phyloP scores from a whole-genome alignment of 1,140 invertebrate genomes.

The Kradibia gibbosae region DNA sequence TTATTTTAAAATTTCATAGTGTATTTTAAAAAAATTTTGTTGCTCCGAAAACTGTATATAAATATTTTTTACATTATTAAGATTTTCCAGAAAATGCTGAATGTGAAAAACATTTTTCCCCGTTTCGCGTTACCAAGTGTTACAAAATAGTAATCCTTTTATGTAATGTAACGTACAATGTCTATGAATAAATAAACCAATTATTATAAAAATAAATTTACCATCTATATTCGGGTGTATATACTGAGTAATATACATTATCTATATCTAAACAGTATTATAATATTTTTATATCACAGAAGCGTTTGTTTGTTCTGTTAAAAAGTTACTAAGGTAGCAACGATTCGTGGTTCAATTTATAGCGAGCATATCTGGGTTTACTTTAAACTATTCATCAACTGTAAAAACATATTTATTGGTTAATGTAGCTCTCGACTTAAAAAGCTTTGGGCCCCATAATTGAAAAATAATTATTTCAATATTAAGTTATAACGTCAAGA shows the following conservation, averaged over 20 bases:
- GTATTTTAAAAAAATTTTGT: not conserved
- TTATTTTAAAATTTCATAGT: not conserved
- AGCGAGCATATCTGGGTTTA: not conserved
- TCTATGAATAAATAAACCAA: too few species aligned
- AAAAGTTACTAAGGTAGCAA: not conserved
- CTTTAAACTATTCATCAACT: not conserved
- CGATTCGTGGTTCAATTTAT: not conserved
- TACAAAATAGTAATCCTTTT: too few species aligned
- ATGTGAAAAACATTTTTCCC: not conserved
- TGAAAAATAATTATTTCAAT: not conserved
- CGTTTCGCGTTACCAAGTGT: not conserved
- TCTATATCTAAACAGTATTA: too few species aligned
- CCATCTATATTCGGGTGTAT: too few species aligned
- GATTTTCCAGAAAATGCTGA: not conserved
- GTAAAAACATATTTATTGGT: not conserved
- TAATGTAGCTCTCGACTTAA: not conserved
- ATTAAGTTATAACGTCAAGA: not conserved
- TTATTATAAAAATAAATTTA: too few species aligned
- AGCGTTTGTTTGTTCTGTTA: not conserved
- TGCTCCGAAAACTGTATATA: not conserved
- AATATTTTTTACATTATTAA: not conserved
- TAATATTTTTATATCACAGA: too few species aligned
- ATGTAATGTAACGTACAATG: too few species aligned
- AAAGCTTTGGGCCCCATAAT: not conserved
- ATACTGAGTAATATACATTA: too few species aligned